Percentiles rank a stretch among this genome's conserved stretches.
These are phyloP conservation scores for Bujurquina vittata DNA, from an alignment of 2,113 vertebrate genomes.

Conservation along the genomic window DNA sequence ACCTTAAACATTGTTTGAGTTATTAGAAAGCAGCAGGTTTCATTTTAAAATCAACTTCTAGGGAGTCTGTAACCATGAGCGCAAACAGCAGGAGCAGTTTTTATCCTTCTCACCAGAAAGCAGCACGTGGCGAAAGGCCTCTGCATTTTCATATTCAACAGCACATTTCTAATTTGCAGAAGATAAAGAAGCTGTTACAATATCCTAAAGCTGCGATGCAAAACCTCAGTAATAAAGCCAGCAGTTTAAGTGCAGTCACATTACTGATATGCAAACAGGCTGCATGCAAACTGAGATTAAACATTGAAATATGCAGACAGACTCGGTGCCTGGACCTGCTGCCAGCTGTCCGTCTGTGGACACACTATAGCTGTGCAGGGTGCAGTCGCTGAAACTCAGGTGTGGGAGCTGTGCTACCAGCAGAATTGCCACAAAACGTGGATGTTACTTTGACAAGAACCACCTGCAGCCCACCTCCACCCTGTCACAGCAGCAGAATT, in stretches of 20 bases:
- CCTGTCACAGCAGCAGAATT: not conserved
- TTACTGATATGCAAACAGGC: not conserved
- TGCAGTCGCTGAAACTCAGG: not conserved
- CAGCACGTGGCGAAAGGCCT: not conserved
- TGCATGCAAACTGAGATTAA: not conserved
- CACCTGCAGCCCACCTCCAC: not conserved
- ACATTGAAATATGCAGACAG: not conserved
- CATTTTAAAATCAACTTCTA: not conserved
- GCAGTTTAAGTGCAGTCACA: not conserved
- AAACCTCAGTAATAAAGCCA: not conserved
- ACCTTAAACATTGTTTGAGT: not conserved
- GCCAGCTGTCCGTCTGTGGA: not conserved
- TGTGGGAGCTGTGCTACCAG: too few species aligned
- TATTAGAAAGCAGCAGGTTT: not conserved
- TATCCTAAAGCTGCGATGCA: not conserved
- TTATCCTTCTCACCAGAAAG: not conserved
- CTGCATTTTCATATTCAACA: not conserved
- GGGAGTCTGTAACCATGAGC: not conserved
- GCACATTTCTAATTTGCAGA: not conserved
- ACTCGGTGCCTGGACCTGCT: not conserved
- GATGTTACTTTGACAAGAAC: too few species aligned
- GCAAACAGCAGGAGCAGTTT: not conserved
- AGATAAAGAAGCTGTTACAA: not conserved
- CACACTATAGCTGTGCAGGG: not conserved
- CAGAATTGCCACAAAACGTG: not conserved